Evolutionary conservation across 2,797 vertebrate genomes (phyloP).

Genomic region (Masticophis lateralis): DNA sequence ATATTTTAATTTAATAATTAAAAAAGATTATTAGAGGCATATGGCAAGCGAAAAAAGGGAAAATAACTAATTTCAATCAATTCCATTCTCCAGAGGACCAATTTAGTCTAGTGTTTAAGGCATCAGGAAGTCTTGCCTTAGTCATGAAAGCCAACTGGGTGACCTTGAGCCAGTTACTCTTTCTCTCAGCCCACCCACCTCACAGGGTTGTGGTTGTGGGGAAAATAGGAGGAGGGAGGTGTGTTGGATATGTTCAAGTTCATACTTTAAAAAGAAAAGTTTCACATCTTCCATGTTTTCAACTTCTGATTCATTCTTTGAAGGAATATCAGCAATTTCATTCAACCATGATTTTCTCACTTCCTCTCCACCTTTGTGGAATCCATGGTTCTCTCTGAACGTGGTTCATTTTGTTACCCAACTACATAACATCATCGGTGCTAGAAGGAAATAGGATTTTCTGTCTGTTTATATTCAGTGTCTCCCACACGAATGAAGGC

Average conservation of each 20-base stretch:
- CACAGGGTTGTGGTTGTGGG: neutral
- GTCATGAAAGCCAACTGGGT: neutral
- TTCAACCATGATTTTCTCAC: neutral
- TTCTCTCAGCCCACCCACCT: neutral
- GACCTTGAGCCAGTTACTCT: neutral
- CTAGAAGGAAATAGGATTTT: neutral
- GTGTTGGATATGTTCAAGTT: neutral
- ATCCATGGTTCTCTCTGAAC: neutral
- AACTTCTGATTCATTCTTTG: neutral
- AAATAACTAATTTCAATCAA: neutral
- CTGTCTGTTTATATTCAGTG: too few relatives aligned
- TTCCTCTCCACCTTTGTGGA: neutral
- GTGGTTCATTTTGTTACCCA: neutral
- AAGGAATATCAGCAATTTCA: neutral
- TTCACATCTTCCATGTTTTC: neutral
- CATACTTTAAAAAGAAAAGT: neutral
- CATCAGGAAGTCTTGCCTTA: neutral
- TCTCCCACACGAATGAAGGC: too few relatives aligned
- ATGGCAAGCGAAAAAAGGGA: neutral
- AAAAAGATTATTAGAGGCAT: neutral
- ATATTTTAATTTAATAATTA: neutral
- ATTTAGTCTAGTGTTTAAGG: neutral
- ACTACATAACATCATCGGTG: neutral
- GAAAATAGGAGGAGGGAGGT: neutral
- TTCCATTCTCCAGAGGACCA: neutral